Evolutionary conservation across 1,140 invertebrate species (phyloP), one percentile per base, ranked within the genome.

Genomic region (Ylistrum balloti): DNA sequence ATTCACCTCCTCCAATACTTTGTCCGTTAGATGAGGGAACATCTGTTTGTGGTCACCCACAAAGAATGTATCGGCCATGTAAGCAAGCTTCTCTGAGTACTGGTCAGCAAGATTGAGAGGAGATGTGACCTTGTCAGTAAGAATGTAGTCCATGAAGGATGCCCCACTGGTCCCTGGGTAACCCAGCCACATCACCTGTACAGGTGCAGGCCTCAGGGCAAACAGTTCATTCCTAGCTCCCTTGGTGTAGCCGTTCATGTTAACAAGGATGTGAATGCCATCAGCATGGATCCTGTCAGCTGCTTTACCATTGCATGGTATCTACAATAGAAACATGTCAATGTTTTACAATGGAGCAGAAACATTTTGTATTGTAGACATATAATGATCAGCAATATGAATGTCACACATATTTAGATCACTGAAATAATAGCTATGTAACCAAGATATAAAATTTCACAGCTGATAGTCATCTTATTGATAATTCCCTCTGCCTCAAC

Each of bases 181-280:
- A 1, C 99, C 99, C 1, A 99, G 97, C 99, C 99, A 99, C 99
- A 99, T 99, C 0, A 98, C 98, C 97, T 99, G 99, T 93, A 99
- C 97, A 0, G 99, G 99, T 17, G 99, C 99, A 2, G 99, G 99
- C 93, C 98, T 97, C 35, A 99, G 96, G 22, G 99, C 99, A 97
- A 99, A 99, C 89, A 99, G 99, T 97, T 99, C 99, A 97, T 99
- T 99, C 22, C 97, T 94, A 0, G 99, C 99, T 9, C 99, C 99
- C 96, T 99, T 99, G 0, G 99, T 99, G 95, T 99, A 99, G 0
- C 99, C 99, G 96, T 99, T 99, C 99, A 99, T 99, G 95, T 99
- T 99, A 0, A 99, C 98, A 33, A 99, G 97, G 96, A 99, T 99
- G 95, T 99, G 98, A 95, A 99, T 99, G 86, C 99, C 98, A 97